phyloP scores from a whole-genome alignment of 2,113 vertebrate genomes.

The Dicaeum eximium region DNA sequence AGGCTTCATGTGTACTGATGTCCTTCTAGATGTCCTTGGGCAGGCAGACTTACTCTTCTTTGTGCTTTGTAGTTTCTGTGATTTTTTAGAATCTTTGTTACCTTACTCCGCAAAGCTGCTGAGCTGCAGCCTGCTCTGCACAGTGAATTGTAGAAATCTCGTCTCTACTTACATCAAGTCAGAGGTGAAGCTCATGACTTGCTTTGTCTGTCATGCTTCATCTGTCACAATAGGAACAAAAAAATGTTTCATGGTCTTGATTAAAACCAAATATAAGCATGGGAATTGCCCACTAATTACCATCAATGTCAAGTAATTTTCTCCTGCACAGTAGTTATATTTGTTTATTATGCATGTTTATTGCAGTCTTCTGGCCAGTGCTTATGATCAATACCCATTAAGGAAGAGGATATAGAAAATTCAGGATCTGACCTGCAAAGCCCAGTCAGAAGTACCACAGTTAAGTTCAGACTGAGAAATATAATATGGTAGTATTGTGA shows the following conservation, averaged over 20 bases:
- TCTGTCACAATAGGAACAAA: background rate
- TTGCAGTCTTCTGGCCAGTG: background rate
- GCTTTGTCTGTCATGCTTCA: slow-evolving; percentile 12
- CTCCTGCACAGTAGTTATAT: background rate
- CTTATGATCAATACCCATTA: slow-evolving; percentile 35
- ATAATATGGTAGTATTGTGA: background rate
- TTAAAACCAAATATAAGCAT: background rate
- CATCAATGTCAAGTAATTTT: slow-evolving; percentile 25
- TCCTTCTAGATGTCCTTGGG: background rate
- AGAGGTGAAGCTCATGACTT: background rate
- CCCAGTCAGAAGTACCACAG: background rate
- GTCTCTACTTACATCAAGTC: accelerated
- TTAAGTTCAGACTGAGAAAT: background rate
- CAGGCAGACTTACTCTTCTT: background rate
- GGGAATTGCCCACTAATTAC: slow-evolving; percentile 37
- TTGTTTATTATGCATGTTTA: slow-evolving; percentile 34
- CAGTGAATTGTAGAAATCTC: background rate
- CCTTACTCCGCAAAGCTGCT: background rate
- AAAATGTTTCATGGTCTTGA: background rate
- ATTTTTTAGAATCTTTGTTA: background rate
- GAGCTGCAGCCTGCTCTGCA: accelerated
- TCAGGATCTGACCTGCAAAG: background rate
- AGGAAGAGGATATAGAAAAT: background rate
- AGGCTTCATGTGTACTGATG: accelerated
- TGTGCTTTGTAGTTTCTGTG: background rate